Percentiles rank a stretch among this genome's conserved stretches.
These are phyloP conservation scores for Sinopyrophorus schimmeli DNA, from an alignment of 2,888 invertebrate species.

Conservation along the genomic window DNA sequence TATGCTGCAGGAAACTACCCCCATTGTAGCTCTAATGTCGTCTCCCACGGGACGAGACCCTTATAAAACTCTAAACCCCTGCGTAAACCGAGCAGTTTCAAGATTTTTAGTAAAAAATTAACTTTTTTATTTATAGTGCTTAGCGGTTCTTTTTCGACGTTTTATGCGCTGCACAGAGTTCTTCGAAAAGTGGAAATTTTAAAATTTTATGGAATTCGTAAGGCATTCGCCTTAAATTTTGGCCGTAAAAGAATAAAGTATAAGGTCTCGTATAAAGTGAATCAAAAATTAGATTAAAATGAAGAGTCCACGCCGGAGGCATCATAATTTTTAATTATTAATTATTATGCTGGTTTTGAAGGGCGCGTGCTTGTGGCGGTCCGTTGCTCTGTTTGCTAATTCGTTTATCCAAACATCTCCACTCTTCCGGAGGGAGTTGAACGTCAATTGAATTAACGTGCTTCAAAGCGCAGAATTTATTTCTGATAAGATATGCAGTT, in stretches of 20 bases:
- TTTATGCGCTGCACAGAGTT: background rate
- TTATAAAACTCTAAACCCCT: slow-evolving; percentile 22
- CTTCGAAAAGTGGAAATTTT: background rate
- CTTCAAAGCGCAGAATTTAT: slow-evolving; percentile 14
- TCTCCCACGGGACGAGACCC: slow-evolving; percentile 28
- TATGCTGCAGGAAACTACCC: slow-evolving; percentile 32
- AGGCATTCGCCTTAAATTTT: no score
- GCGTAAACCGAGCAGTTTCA: slow-evolving; percentile 7
- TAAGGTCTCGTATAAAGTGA: slow-evolving; percentile 17
- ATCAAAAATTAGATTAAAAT: slow-evolving; percentile 36
- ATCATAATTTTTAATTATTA: slow-evolving; percentile 43
- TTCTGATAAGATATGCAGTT: slow-evolving; percentile 13
- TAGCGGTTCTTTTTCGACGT: no score
- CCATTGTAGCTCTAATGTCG: slow-evolving; percentile 30
- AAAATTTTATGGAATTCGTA: no score
- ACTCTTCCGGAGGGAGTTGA: slow-evolving; percentile 26
- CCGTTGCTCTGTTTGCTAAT: slow-evolving; percentile 40
- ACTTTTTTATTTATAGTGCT: no score
- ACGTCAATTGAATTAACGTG: slow-evolving; percentile 40
- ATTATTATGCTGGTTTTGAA: slow-evolving; percentile 32
- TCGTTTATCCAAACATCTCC: slow-evolving; percentile 41
- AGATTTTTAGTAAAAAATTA: slow-evolving; percentile 1
- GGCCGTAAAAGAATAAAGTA: slow-evolving; percentile 9
- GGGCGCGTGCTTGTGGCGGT: slow-evolving; percentile 33
- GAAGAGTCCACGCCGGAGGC: slow-evolving; percentile 36